Base-by-base conservation (phyloP, 2,888 invertebrate genomes). In the Hetaerina titia region DNA sequence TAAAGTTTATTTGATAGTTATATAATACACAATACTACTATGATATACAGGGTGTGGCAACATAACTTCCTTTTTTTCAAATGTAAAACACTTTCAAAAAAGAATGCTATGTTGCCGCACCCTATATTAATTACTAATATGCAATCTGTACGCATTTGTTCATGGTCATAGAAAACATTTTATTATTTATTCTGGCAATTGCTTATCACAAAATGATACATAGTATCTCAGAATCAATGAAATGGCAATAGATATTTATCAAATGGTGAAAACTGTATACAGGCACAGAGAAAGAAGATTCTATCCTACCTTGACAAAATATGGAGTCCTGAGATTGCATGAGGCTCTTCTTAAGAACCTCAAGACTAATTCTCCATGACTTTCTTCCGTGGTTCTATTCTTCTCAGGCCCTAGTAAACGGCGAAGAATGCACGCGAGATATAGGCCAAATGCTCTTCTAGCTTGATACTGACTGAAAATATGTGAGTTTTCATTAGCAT, bases 341-440 rank as follows among this genome's bases (percentile, higher is more conserved):
- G 98, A 97, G 60, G 98, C 98, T 95, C 98, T 98, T 96, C 98
- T 98, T 87, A 98, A 97, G 97, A 99, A 98, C 96, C 98, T 98
- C 95, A 98, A 97, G 95, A 98, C 98, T 45, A 98, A 97, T 96
- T 98, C 97, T 25, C 98, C 97, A 96, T 98, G 97, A 92, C 96
- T 97, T 56, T 97, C 97, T 96, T 97, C 97, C 96, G 97, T 97
- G 96, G 89, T 94, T 92, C 95, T 95, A 87, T 90, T 56, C 60
- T 95, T 95, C 64, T 89, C 95, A 81, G 95, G 94, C 7, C 95
- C 95, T 15, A 95, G 94, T 97, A 98, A 97, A 96, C 98, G 97
- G 96, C 98, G 98, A 96, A 98, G 97, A 95, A 98, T 97, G 96
- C 98, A 98, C 95, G 98, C 98, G 95, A 99, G 97, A 97, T 98